Percentiles rank a stretch among this genome's conserved stretches.
Conservation (phyloP, 2,888 invertebrate genomes). For the Drosophila heteroneura region DNA sequence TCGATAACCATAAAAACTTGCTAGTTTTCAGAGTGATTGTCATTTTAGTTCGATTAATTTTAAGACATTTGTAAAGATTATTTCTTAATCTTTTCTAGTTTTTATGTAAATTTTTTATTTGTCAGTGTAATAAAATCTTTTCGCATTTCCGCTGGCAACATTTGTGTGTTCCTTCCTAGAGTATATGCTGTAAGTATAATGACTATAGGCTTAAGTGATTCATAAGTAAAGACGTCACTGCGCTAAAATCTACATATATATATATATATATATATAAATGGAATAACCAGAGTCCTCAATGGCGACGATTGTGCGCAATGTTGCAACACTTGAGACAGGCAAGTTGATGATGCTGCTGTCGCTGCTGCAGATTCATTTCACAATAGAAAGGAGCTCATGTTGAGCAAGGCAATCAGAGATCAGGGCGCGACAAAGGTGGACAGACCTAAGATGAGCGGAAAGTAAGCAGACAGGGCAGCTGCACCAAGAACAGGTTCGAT, state of each 20-base stretch:
- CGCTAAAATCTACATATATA: not conserved
- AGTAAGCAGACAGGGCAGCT: constrained; percentile 45
- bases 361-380: constrained; percentile 1
- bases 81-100: not conserved
- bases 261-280: not conserved
- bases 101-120: not conserved
- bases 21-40: not conserved
- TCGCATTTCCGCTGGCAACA: not conserved
- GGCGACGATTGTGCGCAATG: constrained; percentile 6
- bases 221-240: not conserved
- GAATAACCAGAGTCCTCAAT: not conserved
- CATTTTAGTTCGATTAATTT: not conserved
- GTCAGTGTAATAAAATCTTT: not conserved
- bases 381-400: constrained; percentile 17
- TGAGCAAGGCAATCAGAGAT: constrained; percentile 16
- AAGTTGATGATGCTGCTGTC: not conserved
- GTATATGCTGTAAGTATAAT: not conserved
- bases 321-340: constrained; percentile 24
- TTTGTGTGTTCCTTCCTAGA: not conserved
- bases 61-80: not conserved
- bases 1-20: not conserved
- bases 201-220: constrained; percentile 1
- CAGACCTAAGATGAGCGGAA: not conserved
- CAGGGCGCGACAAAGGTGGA: constrained; percentile 16
- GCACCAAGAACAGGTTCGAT: constrained; percentile 46